Evolutionary conservation across 2,888 invertebrate species (phyloP).

Genomic region (Agrilus mali): DNA sequence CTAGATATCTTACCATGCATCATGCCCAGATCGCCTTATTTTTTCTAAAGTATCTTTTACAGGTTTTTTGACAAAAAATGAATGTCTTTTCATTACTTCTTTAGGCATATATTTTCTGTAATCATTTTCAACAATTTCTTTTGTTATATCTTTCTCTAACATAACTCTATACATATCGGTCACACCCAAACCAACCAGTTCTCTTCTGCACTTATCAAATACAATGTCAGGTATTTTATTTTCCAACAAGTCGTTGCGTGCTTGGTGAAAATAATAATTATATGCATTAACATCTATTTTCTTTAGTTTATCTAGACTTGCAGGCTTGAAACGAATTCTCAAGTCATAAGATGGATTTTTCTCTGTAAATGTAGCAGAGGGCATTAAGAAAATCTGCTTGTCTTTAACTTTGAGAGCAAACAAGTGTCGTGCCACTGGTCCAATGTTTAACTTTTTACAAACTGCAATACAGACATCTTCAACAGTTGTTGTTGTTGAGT

Average conservation of each 20-base stretch:
- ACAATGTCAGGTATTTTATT: conserved; percentile 68
- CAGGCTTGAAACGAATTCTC: conserved; percentile 67
- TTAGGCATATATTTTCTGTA: conserved; percentile 77
- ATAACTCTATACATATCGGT: conserved; percentile 79
- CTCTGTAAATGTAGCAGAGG: conserved; percentile 42
- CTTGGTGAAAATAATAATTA: conserved; percentile 79
- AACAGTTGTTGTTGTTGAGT: conserved; percentile 33
- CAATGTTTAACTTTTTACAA: conserved; percentile 59
- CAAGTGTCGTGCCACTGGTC: conserved; percentile 62
- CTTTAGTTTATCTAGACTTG: conserved; percentile 47
- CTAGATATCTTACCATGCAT: conserved; percentile 40
- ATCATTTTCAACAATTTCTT: conserved; percentile 59
- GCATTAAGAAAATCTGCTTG: conserved; percentile 41
- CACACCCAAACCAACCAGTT: conserved; percentile 73
- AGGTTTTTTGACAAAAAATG: conserved; percentile 62
- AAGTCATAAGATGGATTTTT: conserved; percentile 53
- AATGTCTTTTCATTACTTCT: conserved; percentile 60
- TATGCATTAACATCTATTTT: conserved; percentile 63
- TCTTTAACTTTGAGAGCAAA: conserved; percentile 57
- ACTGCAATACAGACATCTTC: conserved; percentile 61
- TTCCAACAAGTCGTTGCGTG: conserved; percentile 65
- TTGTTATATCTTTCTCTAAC: conserved; percentile 55
- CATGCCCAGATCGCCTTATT: conserved; percentile 45
- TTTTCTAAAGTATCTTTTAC: conserved; percentile 52
- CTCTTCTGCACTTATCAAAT: conserved; percentile 63